Evolutionary conservation across 2,797 vertebrate genomes (phyloP), one percentile per base, ranked within the genome.

Genomic region (Falco rusticolus): DNA sequence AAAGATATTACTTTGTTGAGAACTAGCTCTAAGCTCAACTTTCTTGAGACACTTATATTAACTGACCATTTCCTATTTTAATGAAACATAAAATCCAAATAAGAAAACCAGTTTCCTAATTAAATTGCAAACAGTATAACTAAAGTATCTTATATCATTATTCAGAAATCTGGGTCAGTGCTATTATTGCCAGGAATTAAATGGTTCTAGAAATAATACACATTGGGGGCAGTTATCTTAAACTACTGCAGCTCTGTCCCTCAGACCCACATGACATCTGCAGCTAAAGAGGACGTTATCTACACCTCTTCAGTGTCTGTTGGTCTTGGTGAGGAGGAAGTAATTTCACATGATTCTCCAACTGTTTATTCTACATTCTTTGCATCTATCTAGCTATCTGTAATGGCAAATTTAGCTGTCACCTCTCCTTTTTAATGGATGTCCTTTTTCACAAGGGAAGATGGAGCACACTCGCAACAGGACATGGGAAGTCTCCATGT

Each of bases 261-360:
- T 82, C 11, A 13, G 43, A 87, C n/a, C 31, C 1, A 1, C 16
- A 11, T 1, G 13, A 81, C 26, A 33, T 5, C n/a, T 9, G 3
- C 7, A 53, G 69, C 63, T 56, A 8, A 43, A 65, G 29, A n/a
- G 48, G 19, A 34, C 4, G 2, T 20, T 33, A 14, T 18, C 65
- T 59, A 11, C 45, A 39, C 20, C 45, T 59, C 31, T 25, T 56
- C 59, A 28, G 20, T 15, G 10, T 6, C 70, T 54, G 28, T 24
- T 10, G 2, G 1, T 41, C 63, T 72, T n/a, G 16, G 16, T n/a
- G 41, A 89, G 61, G 31, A 69, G 10, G 41, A 68, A 15, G 18
- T 20, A 41, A 90, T 59, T 59, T 72, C 84, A 77, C 41, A 47
- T 3, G 1, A 24, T 61, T 20, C 15, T 87, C 39, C 43, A 53